A percentile compares a stretch with the other conserved stretches of the same genome.
phyloP scores from a whole-genome alignment of 2,888 invertebrate genomes.

The Chaitophorus viminalis region DNA sequence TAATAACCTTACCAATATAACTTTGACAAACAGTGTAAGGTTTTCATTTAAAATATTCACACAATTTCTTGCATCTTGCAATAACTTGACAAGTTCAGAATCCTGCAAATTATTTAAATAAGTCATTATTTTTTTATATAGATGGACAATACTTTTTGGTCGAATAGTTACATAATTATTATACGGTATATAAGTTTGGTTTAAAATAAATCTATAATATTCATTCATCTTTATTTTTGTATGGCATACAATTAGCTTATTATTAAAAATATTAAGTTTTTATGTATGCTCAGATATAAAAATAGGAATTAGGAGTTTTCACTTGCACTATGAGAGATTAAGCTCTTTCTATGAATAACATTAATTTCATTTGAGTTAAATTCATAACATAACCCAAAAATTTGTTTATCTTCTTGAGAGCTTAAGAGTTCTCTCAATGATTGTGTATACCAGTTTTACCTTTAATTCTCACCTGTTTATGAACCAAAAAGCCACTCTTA shows the following conservation, averaged over 20 bases:
- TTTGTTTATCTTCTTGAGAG: slow-evolving; percentile 7
- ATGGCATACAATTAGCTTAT: neutral
- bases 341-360: slow-evolving; percentile 26
- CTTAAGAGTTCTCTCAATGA: slow-evolving; percentile 50
- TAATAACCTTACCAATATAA: slow-evolving; percentile 68
- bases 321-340: slow-evolving; percentile 49
- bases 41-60: slow-evolving; percentile 72
- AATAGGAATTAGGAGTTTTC: neutral
- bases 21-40: slow-evolving; percentile 73
- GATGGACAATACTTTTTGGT: neutral
- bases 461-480: slow-evolving; percentile 51
- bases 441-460: slow-evolving; percentile 46
- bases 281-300: slow-evolving; percentile 2
- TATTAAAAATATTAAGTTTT: neutral
- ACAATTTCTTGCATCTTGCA: slow-evolving; percentile 72
- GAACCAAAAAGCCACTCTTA: slow-evolving; percentile 40
- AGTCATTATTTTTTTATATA: neutral
- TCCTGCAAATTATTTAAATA: slow-evolving; percentile 69
- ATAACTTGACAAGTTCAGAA: slow-evolving; percentile 71
- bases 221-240: neutral
- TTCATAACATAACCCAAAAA: slow-evolving; percentile 7
- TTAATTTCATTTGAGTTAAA: neutral
- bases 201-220: neutral
- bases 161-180: neutral
- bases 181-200: neutral